Evolutionary conservation across 2,797 vertebrate genomes (phyloP), one percentile per base, ranked within the genome.

Genomic region (Pseudomugil tenellus): DNA sequence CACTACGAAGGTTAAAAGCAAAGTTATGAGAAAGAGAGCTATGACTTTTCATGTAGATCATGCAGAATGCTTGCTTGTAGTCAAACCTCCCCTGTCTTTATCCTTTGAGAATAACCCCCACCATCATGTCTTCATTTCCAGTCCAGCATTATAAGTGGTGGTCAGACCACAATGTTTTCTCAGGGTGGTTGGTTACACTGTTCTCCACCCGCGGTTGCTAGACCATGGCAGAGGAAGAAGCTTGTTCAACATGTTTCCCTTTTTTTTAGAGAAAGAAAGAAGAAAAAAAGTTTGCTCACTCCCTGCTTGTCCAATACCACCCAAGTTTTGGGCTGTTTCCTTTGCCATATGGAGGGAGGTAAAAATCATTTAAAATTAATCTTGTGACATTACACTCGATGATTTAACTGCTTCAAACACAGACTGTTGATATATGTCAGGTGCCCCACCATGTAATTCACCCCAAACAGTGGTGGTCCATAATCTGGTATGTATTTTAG

Each of bases 161-260:
- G 92, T 91, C 88, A 71, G 87, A 93, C 93, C 94, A 89, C 93
- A 92, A 80, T 93, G 91, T 94, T 94, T 94, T 92, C 88, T 83
- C 89, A 86, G 84, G 80, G 92, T 83, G 87, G 91, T 90, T 88
- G 87, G 90, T 92, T 90, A 89, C 91, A 91, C 91, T 87, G 83
- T 90, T 87, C 90, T 90, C 86, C 90, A 93, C 87, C 92, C 84
- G 89, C 81, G 89, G 91, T 92, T 87, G 74, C 89, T 85, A 89
- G 87, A 92, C 89, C 89, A 83, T 90, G 75, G 87, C 81, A 86
- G 76, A 84, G 87, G 91, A 93, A 94, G 91, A 86, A 85, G 90
- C 93, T 93, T 93, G 91, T 93, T 92, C 92, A 89, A 94, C 92
- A 93, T 94, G 91, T 94, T 95, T 92, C 92, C 87, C 87, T 63